These are phyloP conservation scores for Xestia ashworthii DNA, from an alignment of 2,888 invertebrate genomes.

Conservation along the genomic window DNA sequence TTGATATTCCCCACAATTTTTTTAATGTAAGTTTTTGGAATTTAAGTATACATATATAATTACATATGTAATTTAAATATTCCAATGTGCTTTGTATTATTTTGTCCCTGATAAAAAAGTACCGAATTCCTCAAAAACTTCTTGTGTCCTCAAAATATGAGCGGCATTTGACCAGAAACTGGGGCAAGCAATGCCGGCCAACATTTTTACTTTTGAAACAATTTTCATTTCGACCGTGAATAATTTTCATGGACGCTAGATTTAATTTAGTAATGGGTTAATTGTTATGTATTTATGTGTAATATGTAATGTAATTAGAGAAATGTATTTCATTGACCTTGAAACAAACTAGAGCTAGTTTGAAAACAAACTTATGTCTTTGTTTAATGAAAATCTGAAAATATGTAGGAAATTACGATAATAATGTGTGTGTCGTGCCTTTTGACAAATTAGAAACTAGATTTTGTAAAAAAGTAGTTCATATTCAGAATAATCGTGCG, in stretches of 20 bases:
- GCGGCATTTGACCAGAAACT: constrained; percentile 11
- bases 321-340: constrained; percentile 15
- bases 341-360: constrained; percentile 1
- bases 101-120: neutral
- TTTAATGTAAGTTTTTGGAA: no score
- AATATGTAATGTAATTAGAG: constrained; percentile 15
- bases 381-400: neutral
- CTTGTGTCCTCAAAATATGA: constrained; percentile 1
- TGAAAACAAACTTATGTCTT: neutral
- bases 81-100: neutral
- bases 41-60: no score
- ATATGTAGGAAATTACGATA: neutral
- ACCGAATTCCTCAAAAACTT: neutral
- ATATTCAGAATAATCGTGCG: no score
- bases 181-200: constrained; percentile 20
- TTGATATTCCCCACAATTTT: neutral
- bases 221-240: constrained; percentile 38
- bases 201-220: constrained; percentile 18
- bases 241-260: constrained; percentile 36
- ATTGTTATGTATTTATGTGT: constrained; percentile 31
- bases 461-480: no score
- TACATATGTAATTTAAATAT: neutral
- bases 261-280: constrained; percentile 47
- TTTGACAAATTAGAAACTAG: no score
- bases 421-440: neutral